phyloP scores from a whole-genome alignment of 2,797 vertebrate species.

The Molossus alvarezi region DNA sequence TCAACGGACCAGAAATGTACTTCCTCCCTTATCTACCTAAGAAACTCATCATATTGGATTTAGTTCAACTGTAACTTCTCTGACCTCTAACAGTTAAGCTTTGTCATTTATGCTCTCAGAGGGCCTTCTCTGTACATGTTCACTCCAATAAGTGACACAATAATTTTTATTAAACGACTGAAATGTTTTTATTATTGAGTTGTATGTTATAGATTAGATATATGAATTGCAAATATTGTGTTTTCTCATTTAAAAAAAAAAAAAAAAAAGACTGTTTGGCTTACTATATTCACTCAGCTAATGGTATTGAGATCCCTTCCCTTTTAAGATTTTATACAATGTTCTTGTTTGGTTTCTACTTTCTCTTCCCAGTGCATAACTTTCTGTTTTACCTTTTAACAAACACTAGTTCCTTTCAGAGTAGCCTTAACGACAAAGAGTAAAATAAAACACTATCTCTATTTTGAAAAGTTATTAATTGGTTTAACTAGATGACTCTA shows the following conservation, averaged over 20 bases:
- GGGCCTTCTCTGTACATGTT: background rate
- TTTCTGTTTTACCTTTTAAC: constrained; percentile 31
- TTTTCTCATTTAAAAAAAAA: no score
- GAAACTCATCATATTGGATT: constrained; percentile 1
- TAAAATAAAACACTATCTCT: constrained; percentile 25
- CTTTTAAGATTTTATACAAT: background rate
- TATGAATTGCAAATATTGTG: no score
- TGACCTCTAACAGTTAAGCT: constrained; percentile 47
- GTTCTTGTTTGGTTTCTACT: constrained; percentile 26
- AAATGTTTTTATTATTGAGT: background rate
- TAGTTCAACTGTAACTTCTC: background rate
- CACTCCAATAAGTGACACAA: constrained; percentile 12
- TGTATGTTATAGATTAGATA: no score
- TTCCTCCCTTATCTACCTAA: background rate
- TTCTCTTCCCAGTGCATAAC: background rate
- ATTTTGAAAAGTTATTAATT: constrained; percentile 12
- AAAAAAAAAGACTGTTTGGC: constrained; percentile 15
- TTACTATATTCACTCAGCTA: constrained; percentile 39
- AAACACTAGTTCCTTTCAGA: constrained; percentile 42
- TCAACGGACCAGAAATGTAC: background rate
- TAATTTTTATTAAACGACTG: constrained; percentile 19
- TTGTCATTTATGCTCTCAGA: background rate
- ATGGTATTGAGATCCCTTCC: constrained; percentile 8
- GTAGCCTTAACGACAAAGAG: constrained; percentile 47
- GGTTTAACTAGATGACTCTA: background rate